Evolutionary conservation across 2,888 invertebrate genomes (phyloP).

Genomic region (Cryptocephalus primarius): DNA sequence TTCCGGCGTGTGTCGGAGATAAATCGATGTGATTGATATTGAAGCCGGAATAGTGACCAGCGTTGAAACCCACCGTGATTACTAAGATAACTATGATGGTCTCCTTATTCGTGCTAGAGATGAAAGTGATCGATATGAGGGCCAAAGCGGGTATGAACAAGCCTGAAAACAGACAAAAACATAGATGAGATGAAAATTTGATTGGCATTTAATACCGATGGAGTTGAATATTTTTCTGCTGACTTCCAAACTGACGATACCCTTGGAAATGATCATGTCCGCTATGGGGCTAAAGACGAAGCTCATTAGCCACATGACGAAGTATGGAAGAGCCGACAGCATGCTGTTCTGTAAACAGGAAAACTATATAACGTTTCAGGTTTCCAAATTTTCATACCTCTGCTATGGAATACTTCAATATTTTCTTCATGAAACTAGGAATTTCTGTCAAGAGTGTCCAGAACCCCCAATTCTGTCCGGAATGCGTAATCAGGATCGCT

Average conservation of each 20-base stretch:
- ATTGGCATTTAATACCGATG: conserved; percentile 39
- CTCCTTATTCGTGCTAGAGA: conserved; percentile 23
- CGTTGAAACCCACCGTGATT: conserved; percentile 63
- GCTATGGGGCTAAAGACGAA: conserved; percentile 58
- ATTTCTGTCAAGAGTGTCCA: conserved; percentile 76
- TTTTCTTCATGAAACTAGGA: conserved; percentile 66
- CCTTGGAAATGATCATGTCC: conserved; percentile 45
- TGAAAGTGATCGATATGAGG: conserved; percentile 46
- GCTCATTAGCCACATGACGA: conserved; percentile 60
- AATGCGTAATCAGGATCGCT: conserved; percentile 60
- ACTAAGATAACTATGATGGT: conserved; percentile 60
- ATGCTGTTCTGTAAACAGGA: conserved; percentile 45
- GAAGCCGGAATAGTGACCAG: conserved; percentile 63
- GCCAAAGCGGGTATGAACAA: conserved; percentile 51
- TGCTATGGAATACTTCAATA: conserved; percentile 61
- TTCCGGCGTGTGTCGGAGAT: conserved; percentile 71
- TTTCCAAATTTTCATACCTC: conserved; percentile 38
- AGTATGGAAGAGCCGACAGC: conserved; percentile 60
- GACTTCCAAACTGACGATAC: conserved; percentile 19
- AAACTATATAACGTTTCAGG: neutral
- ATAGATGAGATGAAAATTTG: no score
- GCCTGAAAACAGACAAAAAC: conserved; percentile 26
- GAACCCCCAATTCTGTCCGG: conserved; percentile 71
- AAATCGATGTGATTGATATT: conserved; percentile 70
- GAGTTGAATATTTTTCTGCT: conserved; percentile 49